Evolutionary conservation across 2,888 invertebrate genomes (phyloP).

Genomic region (Octonoba sinensis): DNA sequence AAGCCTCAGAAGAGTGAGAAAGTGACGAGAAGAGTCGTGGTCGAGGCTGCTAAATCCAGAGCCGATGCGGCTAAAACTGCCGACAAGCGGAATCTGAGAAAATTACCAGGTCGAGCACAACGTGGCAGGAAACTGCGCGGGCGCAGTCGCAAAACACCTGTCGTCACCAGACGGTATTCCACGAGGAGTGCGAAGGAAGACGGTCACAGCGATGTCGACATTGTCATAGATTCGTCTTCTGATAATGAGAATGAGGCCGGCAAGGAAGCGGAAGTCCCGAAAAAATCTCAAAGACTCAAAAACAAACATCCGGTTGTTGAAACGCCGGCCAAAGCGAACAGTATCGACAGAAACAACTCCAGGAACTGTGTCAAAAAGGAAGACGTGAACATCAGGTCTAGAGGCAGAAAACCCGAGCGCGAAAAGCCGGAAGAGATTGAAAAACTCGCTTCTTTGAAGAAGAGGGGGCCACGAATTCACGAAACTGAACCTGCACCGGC

Average conservation of each 20-base stretch:
- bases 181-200: constrained; percentile 35
- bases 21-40: constrained; percentile 22
- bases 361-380: background rate
- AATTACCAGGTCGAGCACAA: constrained; percentile 34
- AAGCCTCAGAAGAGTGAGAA: constrained; percentile 22
- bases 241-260: constrained; percentile 55
- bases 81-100: constrained; percentile 25
- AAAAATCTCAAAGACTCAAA: constrained; percentile 55
- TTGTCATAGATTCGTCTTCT: constrained; percentile 43
- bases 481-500: background rate
- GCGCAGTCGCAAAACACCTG: background rate
- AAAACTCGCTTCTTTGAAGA: constrained; percentile 21
- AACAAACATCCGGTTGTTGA: constrained; percentile 34
- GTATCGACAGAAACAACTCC: constrained; percentile 9
- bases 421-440: constrained; percentile 12
- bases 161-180: constrained; percentile 26
- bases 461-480: constrained; percentile 28
- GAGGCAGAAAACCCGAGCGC: background rate
- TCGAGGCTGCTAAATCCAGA: background rate
- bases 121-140: constrained; percentile 4
- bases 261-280: constrained; percentile 63
- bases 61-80: constrained; percentile 4
- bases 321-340: constrained; percentile 43
- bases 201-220: constrained; percentile 21
- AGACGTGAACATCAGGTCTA: constrained; percentile 13